Base-by-base conservation (phyloP, 2,797 vertebrate genomes). In the Amblyraja radiata region DNA sequence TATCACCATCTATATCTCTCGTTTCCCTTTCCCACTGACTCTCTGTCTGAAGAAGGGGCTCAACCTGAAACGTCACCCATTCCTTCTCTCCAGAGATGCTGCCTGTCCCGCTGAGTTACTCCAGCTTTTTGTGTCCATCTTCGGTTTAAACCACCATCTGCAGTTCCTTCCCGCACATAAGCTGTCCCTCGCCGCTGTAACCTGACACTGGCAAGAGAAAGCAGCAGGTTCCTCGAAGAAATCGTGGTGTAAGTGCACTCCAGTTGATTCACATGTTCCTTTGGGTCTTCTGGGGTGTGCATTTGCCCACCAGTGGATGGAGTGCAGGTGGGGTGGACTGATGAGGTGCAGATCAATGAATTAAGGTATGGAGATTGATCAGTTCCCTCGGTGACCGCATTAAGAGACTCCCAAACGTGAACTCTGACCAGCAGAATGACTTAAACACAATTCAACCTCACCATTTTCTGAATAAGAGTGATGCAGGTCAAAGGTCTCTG, bases 311-410 rank as follows among this genome's bases (percentile, higher is more conserved):
- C 94, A 94, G 95, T 95, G 94, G 94, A 95, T 95, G 95, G 94
- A 95, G 95, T 95, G 94, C 95, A 95, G 95, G 95, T 94, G 95
- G 95, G 95, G 95, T 94, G 95, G 94, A 93, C 96, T 96, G 96
- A 95, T 95, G 95, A 96, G 95, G 95, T 94, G 93, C 95, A 93
- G 96, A 98, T 98, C 97, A 95, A 98, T 98, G 96, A 76, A 93
- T 95, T 94, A 96, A 97, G 95, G 97, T 95, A 97, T 96, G 95
- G 96, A 97, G 97, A 98, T 97, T 97, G 98, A 98, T 98, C 95
- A 96, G 95, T 96, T 97, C 97, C 97, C 95, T 96, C 96, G 95
- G 95, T 96, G 97, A 97, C 97, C 95, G 90, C 97, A 97, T 98
- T 97, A 98, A 97, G 96, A 95, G 97, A 97, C 97, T 96, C 95